Evolutionary conservation across 2,888 invertebrate species (phyloP), one percentile per base, ranked within the genome.

Genomic region (Torymus auratus): DNA sequence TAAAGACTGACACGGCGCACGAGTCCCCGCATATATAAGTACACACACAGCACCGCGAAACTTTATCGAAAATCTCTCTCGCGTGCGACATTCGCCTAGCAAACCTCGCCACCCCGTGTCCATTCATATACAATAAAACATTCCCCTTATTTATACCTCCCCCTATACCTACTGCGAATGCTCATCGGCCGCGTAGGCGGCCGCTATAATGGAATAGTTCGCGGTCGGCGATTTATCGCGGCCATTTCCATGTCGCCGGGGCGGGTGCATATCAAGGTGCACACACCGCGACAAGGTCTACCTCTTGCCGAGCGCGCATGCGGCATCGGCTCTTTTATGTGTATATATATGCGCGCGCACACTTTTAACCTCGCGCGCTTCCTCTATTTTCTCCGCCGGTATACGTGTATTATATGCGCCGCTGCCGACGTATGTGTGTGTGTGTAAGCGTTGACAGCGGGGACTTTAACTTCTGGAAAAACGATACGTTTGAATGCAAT

Each of bases 181-280:
- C 12, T 12, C 60, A 20, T 17, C 15, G 60, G 5, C n/a, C n/a
- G n/a, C 28, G 60, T 15, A 41, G 15, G 55, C 56, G 87, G 87
- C 85, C 86, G 85, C 86, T 89, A 88, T 89, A 89, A 89, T 89
- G 89, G 89, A 89, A 88, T 89, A 88, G 89, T 88, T 87, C 87
- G 87, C 87, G 86, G 87, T 83, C 84, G 87, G 86, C 86, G 89
- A 90, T 89, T 89, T 89, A 90, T 90, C 88, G 89, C 88, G 87
- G 88, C 88, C 86, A 88, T 88, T 88, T 88, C 87, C 88, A 86
- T 88, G 88, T 89, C 88, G 86, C 83, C 82, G 81, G 83, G 79
- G 84, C 76, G 79, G 86, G 85, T 86, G 86, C 84, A 84, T 85
- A 84, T 85, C 61, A 58, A 52, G 64, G 62, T 67, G 50, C 73